phyloP scores from a whole-genome alignment of 2,888 invertebrate species.

The Mimumesa dahlbomi region DNA sequence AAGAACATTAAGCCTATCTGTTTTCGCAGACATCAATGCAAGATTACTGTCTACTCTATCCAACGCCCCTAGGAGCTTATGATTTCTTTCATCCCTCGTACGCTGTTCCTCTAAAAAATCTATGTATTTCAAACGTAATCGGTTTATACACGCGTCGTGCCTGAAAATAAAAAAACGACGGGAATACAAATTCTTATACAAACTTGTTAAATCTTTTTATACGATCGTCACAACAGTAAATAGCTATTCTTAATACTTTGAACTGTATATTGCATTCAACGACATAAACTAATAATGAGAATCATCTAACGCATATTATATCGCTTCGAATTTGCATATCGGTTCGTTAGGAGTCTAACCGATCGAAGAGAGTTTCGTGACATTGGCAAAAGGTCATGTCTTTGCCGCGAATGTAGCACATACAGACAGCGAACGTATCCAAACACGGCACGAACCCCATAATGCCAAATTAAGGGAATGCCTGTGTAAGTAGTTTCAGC shows the following conservation, averaged over 20 bases:
- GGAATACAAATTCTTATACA: no score
- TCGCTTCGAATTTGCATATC: neutral
- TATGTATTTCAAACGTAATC: conserved; percentile 81
- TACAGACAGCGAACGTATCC: conserved; percentile 3
- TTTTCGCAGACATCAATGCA: conserved; percentile 83
- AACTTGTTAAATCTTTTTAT: no score
- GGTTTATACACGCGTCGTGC: conserved; percentile 76
- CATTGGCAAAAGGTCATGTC: conserved; percentile 42
- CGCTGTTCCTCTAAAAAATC: conserved; percentile 83
- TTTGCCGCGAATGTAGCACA: conserved; percentile 6
- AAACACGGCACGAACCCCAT: conserved; percentile 24
- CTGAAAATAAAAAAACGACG: conserved; percentile 62
- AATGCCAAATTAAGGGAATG: conserved; percentile 23
- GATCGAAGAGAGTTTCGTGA: conserved; percentile 43
- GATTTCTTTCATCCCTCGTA: conserved; percentile 83
- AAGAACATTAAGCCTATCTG: conserved; percentile 83
- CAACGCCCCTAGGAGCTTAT: conserved; percentile 82
- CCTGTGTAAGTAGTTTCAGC: conserved; percentile 8
- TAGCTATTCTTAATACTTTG: no score
- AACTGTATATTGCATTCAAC: no score
- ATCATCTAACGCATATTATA: no score
- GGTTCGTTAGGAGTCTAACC: neutral
- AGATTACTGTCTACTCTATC: conserved; percentile 84
- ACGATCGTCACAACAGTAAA: no score
- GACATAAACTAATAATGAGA: no score